phyloP scores from a whole-genome alignment of 2,113 vertebrate species.

The Vulpes vulpes region DNA sequence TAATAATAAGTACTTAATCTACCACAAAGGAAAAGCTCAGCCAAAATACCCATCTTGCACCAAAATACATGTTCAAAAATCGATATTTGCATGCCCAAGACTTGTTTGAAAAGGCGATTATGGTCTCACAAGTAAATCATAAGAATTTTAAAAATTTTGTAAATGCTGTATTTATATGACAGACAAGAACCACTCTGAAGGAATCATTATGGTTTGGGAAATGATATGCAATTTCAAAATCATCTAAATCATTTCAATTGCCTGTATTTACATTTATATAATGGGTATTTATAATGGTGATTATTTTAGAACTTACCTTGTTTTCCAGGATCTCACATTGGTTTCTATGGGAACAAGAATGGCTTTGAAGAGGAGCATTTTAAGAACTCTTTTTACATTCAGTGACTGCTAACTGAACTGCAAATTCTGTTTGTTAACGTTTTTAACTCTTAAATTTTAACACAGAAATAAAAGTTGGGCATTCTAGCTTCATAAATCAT shows the following conservation, averaged over 20 bases:
- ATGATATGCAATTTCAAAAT: conserved; percentile 87
- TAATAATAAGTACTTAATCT: conserved; percentile 62
- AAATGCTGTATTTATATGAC: conserved; percentile 86
- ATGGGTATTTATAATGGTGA: conserved; percentile 87
- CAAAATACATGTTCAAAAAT: conserved; percentile 69
- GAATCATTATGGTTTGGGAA: conserved; percentile 85
- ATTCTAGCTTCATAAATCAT: conserved; percentile 69
- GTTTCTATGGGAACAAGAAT: conserved; percentile 84
- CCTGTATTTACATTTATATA: conserved; percentile 87
- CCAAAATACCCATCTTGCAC: conserved; percentile 59
- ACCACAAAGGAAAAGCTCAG: conserved; percentile 49
- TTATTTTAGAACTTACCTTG: conserved; percentile 86
- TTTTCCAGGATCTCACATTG: conserved; percentile 81
- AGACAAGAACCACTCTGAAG: conserved; percentile 84
- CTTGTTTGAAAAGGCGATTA: conserved; percentile 83
- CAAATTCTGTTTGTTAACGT: conserved; percentile 75
- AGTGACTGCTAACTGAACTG: conserved; percentile 80
- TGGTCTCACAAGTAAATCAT: conserved; percentile 83
- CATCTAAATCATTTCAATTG: conserved; percentile 86
- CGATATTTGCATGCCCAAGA: conserved; percentile 80
- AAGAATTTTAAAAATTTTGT: conserved; percentile 84
- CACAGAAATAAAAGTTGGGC: conserved; percentile 64
- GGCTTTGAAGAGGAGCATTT: conserved; percentile 79
- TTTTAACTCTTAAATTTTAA: conserved; percentile 80
- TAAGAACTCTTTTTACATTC: conserved; percentile 81